A percentile compares a stretch with the other conserved stretches of the same genome.
Evolutionary conservation across 2,888 invertebrate species (phyloP).

Genomic region (Tetragnatha montana): DNA sequence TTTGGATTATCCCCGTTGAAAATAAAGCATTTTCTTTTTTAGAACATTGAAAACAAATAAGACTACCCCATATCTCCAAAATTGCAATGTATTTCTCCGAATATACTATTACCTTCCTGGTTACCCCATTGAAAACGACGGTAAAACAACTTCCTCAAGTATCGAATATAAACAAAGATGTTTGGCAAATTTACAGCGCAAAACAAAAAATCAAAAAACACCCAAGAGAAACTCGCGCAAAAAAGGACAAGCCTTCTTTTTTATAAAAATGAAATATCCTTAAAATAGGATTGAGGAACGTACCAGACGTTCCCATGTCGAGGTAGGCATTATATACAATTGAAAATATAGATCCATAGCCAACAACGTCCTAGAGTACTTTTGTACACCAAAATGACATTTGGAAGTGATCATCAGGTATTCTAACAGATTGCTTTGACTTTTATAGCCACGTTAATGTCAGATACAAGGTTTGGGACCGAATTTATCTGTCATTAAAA

Average conservation of each 20-base stretch:
- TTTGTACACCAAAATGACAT: too few relatives aligned
- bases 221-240: conserved; percentile 5
- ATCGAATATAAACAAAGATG: too few relatives aligned
- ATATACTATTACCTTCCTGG: too few relatives aligned
- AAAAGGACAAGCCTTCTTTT: conserved; percentile 3
- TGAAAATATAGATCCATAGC: conserved; percentile 3
- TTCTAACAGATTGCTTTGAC: neutral
- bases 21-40: too few relatives aligned
- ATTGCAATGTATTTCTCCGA: too few relatives aligned
- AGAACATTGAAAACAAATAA: too few relatives aligned
- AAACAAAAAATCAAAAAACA: neutral
- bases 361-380: neutral
- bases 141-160: too few relatives aligned
- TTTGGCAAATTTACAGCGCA: too few relatives aligned
- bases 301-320: conserved; percentile 56
- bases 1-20: too few relatives aligned
- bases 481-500: neutral
- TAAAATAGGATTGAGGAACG: conserved; percentile 31
- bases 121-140: too few relatives aligned
- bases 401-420: neutral
- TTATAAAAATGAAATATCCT: conserved; percentile 28
- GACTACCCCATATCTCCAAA: too few relatives aligned
- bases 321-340: conserved; percentile 42
- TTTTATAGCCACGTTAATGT: too few relatives aligned
- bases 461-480: neutral